A percentile compares a stretch with the other conserved stretches of the same genome.
Evolutionary conservation across 2,888 invertebrate species (phyloP).

Genomic region (Chesias legatella): DNA sequence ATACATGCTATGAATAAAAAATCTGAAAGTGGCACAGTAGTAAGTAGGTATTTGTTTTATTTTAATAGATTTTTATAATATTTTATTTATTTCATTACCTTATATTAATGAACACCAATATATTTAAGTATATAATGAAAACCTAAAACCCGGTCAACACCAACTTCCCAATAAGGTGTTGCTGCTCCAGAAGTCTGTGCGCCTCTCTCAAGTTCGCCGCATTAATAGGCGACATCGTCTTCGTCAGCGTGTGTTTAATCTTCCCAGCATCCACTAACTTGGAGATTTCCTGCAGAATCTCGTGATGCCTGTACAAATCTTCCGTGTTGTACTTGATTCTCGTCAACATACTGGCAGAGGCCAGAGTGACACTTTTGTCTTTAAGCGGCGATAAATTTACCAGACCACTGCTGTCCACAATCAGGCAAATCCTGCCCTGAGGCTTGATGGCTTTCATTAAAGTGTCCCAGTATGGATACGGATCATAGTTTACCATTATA

Average conservation of each 20-base stretch:
- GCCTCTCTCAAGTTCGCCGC: constrained; percentile 62
- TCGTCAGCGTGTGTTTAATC: constrained; percentile 55
- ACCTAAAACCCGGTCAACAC: constrained; percentile 54
- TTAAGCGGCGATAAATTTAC: constrained; percentile 56
- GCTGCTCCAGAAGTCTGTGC: constrained; percentile 56
- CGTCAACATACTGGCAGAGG: constrained; percentile 61
- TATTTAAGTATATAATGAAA: neutral
- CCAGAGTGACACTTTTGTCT: constrained; percentile 63
- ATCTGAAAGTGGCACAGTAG: too few relatives aligned
- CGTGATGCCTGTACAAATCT: constrained; percentile 54
- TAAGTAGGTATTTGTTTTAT: too few relatives aligned
- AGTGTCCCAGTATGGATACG: constrained; percentile 65
- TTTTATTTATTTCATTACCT: too few relatives aligned
- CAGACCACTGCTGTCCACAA: constrained; percentile 61
- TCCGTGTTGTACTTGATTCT: constrained; percentile 63
- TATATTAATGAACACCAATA: too few relatives aligned
- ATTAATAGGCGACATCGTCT: constrained; percentile 60
- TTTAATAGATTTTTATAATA: too few relatives aligned
- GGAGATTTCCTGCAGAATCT: constrained; percentile 52
- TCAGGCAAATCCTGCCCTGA: constrained; percentile 62
- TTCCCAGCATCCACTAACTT: constrained; percentile 54
- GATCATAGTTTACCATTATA: constrained; percentile 65
- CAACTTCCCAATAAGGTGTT: constrained; percentile 59
- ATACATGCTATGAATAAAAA: too few relatives aligned
- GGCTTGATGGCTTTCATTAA: constrained; percentile 60